Conservation (phyloP, 2,113 vertebrate genomes). For the Myiopsitta monachus region DNA sequence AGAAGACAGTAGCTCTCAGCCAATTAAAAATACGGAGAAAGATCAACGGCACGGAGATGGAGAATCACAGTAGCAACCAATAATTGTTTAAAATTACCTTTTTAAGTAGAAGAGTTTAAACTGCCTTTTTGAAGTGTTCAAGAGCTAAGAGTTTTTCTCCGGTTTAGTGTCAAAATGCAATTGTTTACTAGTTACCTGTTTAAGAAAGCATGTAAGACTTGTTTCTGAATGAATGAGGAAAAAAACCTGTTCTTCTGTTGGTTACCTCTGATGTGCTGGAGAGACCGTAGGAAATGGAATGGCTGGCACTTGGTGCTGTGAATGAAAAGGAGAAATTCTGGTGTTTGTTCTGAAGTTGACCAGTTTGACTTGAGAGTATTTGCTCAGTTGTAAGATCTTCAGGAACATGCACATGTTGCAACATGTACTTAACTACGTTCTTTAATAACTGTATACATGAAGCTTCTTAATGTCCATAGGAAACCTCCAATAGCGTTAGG, state of each 20-base stretch:
- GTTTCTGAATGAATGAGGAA: not conserved
- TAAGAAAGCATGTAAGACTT: not conserved
- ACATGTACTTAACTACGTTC: not conserved
- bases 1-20: not conserved
- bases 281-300: not conserved
- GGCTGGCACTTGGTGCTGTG: not conserved
- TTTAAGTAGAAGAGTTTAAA: not conserved
- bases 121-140: not conserved
- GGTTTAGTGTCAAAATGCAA: not conserved
- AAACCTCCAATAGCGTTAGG: not conserved
- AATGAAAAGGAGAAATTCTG: not conserved
- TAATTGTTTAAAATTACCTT: not conserved
- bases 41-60: not conserved
- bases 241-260: not conserved
- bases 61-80: not conserved
- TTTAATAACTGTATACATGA: not conserved
- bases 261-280: not conserved
- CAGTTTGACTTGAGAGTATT: not conserved
- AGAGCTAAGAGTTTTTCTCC: not conserved
- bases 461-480: not conserved
- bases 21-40: not conserved
- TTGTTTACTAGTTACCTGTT: not conserved
- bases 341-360: not conserved
- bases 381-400: not conserved
- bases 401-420: not conserved